Base-by-base conservation (phyloP, 2,113 vertebrate genomes). In the Aythya baeri region DNA sequence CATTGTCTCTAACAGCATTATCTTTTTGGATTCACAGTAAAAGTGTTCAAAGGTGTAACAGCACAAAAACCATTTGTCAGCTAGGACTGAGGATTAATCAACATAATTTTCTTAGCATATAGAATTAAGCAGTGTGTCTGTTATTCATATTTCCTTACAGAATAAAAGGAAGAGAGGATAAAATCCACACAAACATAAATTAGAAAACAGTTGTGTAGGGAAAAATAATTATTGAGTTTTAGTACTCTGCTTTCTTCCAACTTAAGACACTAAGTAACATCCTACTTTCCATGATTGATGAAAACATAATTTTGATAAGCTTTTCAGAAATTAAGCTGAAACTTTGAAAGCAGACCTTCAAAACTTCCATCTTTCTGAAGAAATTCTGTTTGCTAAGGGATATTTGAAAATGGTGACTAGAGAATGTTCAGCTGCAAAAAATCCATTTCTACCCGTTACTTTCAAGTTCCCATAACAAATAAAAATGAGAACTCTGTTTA, bases 1-100 rank as follows among this genome's bases (percentile, higher is more conserved):
- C 74, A 55, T 82, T 86, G 16, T 75, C 63, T 93, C 80, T 80
- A 83, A 78, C 26, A 74, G 62, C 25, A 61, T 93, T 89, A 91
- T 82, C 57, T 62, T 22, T 89, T 96, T 96, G 61, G 63, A 92
- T 77, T 93, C 73, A 92, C 46, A 91, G 83, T 46, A 62, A 65
- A 87, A 96, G 34, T 68, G 72, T 38, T 85, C 65, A 77, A 86
- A 94, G 77, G 71, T 81, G 43, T 91, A 94, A 75, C 46, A 77
- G 20, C 21, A 11, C 14, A 46, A 46, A 85, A 88, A 76, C 26
- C 38, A 72, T 80, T 74, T 85, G 44, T 68, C 76, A 68, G n/a
- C 23, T 84, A 87, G 84, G 57, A 38, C 44, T 36, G 34, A 73
- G 31, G 29, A 86, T 59, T 93, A 94, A 94, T 54, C 91, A 80